phyloP scores from a whole-genome alignment of 2,797 vertebrate genomes.

The Enteromius radiatus region DNA sequence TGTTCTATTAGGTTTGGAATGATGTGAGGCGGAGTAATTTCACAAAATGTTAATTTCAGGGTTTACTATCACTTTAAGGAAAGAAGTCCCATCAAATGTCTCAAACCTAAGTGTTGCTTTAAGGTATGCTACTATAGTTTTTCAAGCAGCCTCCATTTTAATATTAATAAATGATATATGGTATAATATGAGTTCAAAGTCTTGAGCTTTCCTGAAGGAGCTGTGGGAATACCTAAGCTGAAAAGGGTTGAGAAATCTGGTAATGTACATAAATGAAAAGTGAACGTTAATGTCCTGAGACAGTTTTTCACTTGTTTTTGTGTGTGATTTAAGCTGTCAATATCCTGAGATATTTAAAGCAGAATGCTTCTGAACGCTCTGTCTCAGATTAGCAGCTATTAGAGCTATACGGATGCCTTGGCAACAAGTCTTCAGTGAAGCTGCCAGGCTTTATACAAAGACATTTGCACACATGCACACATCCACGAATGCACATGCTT shows the following conservation, averaged over 20 bases:
- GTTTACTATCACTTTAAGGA: background rate
- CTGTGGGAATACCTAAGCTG: background rate
- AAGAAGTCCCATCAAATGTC: background rate
- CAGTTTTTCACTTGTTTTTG: constrained; percentile 6
- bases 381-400: constrained; percentile 61
- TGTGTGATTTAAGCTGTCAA: constrained; percentile 65
- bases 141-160: background rate
- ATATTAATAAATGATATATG: background rate
- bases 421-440: constrained; percentile 57
- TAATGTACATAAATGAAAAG: constrained; percentile 9
- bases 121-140: background rate
- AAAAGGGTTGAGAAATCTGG: background rate
- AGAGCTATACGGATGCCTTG: constrained; percentile 64
- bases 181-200: background rate
- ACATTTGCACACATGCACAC: constrained; percentile 25
- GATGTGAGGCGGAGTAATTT: background rate
- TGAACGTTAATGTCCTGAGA: background rate
- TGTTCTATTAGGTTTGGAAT: background rate
- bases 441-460: constrained; percentile 42
- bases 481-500: constrained; percentile 22
- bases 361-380: constrained; percentile 66
- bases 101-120: background rate
- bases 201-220: background rate
- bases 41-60: background rate
- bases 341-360: constrained; percentile 34